A percentile compares a stretch with the other conserved stretches of the same genome.
Conservation (phyloP, 2,113 vertebrate genomes). For the Laterallus jamaicensis region DNA sequence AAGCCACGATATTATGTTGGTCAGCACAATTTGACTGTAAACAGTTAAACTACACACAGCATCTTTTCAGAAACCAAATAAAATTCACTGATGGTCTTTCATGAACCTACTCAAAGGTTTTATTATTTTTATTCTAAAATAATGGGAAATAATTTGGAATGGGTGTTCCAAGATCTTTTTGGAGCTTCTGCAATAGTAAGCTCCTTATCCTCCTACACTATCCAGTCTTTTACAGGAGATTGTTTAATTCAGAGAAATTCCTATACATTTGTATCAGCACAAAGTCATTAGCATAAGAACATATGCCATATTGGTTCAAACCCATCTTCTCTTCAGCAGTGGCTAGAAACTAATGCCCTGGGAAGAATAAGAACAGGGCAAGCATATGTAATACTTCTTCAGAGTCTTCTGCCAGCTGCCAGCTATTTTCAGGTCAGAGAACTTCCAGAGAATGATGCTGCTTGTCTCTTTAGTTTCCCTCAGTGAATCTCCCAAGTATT, state of each 20-base stretch:
- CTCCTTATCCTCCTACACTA: not conserved
- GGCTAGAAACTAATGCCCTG: constrained; percentile 55
- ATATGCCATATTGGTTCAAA: constrained; percentile 48
- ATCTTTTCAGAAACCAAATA: not conserved
- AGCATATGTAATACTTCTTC: constrained; percentile 57
- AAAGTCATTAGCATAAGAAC: constrained; percentile 58
- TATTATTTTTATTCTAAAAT: not conserved
- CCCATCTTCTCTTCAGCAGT: constrained; percentile 48
- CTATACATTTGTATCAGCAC: constrained; percentile 35
- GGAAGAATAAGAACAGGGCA: constrained; percentile 51
- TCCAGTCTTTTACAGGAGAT: not conserved
- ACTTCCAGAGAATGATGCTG: constrained; percentile 54
- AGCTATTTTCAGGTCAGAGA: constrained; percentile 62
- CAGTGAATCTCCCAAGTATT: not conserved
- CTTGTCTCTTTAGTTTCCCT: constrained; percentile 38
- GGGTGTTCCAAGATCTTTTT: not conserved
- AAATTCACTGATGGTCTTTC: not conserved
- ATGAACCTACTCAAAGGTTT: not conserved
- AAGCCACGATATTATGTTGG: not conserved
- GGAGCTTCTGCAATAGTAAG: not conserved
- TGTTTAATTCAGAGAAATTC: constrained; percentile 35
- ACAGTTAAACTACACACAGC: not conserved
- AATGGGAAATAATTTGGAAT: not conserved
- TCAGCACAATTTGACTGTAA: not conserved
- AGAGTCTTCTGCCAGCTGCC: constrained; percentile 55